phyloP scores from a whole-genome alignment of 1,140 invertebrate genomes.

The Eumaeus atala region DNA sequence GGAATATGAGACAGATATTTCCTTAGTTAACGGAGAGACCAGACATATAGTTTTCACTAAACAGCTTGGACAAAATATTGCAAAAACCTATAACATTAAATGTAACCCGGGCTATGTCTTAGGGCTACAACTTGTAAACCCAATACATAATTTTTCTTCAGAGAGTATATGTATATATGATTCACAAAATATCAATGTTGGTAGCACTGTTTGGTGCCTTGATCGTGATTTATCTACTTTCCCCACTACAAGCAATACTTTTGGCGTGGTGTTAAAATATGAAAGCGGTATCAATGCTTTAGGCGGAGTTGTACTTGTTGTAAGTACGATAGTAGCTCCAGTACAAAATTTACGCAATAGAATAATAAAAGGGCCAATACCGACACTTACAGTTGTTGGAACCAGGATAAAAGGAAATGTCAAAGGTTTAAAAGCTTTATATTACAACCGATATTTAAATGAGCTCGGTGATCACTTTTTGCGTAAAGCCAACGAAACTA shows the following conservation, averaged over 20 bases:
- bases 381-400: slow-evolving; percentile 81
- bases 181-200: slow-evolving; percentile 77
- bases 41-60: slow-evolving; percentile 85
- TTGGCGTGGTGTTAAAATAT: slow-evolving; percentile 87
- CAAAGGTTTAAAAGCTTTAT: slow-evolving; percentile 86
- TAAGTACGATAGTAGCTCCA: slow-evolving; percentile 84
- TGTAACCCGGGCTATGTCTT: slow-evolving; percentile 85
- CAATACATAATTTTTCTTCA: slow-evolving; percentile 89
- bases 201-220: slow-evolving; percentile 83
- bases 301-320: slow-evolving; percentile 87
- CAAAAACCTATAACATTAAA: slow-evolving; percentile 76
- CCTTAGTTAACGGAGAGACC: slow-evolving; percentile 82
- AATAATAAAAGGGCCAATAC: slow-evolving; percentile 84
- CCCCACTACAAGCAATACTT: slow-evolving; percentile 89
- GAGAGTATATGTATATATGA: slow-evolving; percentile 88
- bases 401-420: slow-evolving; percentile 87
- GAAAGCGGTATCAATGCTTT: slow-evolving; percentile 84
- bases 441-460: slow-evolving; percentile 92
- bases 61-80: slow-evolving; percentile 75
- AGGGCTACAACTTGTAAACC: slow-evolving; percentile 89
- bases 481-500: slow-evolving; percentile 90
- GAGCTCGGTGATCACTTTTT: slow-evolving; percentile 89
- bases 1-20: slow-evolving; percentile 75
- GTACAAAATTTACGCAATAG: slow-evolving; percentile 80
- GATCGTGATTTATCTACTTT: slow-evolving; percentile 89